phyloP scores from a whole-genome alignment of 2,888 invertebrate genomes.

The Nymphalis urticae region DNA sequence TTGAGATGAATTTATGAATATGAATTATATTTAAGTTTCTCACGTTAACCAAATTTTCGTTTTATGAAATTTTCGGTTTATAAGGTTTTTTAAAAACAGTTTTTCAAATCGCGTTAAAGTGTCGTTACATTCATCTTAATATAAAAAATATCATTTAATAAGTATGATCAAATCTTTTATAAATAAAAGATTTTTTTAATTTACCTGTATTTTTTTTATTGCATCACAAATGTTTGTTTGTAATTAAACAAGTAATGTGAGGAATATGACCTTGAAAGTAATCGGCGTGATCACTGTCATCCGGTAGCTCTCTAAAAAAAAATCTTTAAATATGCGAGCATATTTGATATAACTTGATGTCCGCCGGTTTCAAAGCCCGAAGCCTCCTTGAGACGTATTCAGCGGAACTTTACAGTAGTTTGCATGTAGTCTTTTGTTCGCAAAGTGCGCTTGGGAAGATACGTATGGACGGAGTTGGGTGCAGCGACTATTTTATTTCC shows the following conservation, averaged over 20 bases:
- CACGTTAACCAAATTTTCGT: constrained; percentile 1
- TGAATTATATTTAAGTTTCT: not conserved
- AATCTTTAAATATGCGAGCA: constrained; percentile 11
- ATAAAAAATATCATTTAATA: too few species aligned
- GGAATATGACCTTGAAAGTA: too few species aligned
- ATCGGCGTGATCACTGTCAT: too few species aligned
- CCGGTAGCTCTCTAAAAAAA: too few species aligned
- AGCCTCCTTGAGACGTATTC: constrained; percentile 46
- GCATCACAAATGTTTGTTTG: too few species aligned
- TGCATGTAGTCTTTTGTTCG: constrained; percentile 62
- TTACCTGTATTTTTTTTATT: too few species aligned
- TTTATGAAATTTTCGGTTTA: not conserved
- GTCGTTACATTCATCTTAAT: too few species aligned
- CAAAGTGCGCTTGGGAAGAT: constrained; percentile 52
- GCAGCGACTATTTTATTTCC: constrained; percentile 42
- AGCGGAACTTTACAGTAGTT: constrained; percentile 47
- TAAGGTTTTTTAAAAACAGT: not conserved
- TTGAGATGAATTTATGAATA: constrained; percentile 8
- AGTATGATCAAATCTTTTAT: too few species aligned
- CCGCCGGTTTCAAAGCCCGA: constrained; percentile 48
- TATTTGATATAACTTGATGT: constrained; percentile 32
- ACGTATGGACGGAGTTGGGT: constrained; percentile 49
- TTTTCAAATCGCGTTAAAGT: not conserved
- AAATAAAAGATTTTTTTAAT: too few species aligned
- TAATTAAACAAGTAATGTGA: too few species aligned